Base-by-base conservation (phyloP, 2,888 invertebrate genomes). In the Phyllotreta striolata region DNA sequence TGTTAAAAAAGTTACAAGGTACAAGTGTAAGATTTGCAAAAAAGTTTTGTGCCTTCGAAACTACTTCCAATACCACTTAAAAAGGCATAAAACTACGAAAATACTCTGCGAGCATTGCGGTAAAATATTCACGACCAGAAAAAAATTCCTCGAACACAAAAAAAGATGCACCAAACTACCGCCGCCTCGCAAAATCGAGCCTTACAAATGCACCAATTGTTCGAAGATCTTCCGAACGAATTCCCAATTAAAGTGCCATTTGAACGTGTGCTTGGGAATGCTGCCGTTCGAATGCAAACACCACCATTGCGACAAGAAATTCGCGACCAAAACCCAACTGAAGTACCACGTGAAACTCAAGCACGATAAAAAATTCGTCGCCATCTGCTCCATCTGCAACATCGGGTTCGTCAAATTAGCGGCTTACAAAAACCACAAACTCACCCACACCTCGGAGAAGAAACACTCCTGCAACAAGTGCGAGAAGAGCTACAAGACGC, bases 371-470 rank as follows among this genome's bases (percentile, higher is more conserved):
- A 80, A 80, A 68, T 80, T 80, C 61, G 72, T 76, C 5, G 78
- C 79, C 1, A 80, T 79, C 64, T 82, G 82, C 71, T 79, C 80
- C 3, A 79, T 79, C 52, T 82, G 82, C 62, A 78, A 79, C 43
- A 80, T 80, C 37, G 80, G 80, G 24, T 82, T 81, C 70, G 73
- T 78, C 3, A 80, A 81, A 73, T 63, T 77, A 4, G 79, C 79
- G 2, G 79, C 80, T 71, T 79, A 81, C 56, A 82, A 81, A 70
- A 72, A 78, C 1, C 82, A 82, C 66, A 80, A 79, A 74, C 68
- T 78, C 12, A 76, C 78, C 8, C 82, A 82, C 66, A 78, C 78
- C 43, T 74, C 78, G 0, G 78, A 79, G n/a, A 82, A 81, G 67
- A 79, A 80, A 66, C 80, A 76, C 61, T 60, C 73, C 9, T 82